Base-by-base conservation (phyloP, 2,888 invertebrate species). In the Dyspetes luteomarginatus region DNA sequence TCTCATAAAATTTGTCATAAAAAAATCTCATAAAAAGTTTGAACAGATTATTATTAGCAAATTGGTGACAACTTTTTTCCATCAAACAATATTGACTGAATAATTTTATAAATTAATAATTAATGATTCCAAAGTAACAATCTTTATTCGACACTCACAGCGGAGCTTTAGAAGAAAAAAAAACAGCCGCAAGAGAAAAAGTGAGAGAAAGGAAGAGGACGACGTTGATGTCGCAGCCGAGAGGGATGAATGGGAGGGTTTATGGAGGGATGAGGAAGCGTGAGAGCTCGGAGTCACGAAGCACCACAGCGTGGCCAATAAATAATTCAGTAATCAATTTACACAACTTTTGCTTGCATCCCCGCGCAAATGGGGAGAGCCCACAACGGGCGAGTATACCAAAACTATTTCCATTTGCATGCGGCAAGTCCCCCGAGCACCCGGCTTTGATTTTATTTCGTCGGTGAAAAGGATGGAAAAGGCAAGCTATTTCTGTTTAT, bases 301-400 rank as follows among this genome's bases (percentile, higher is more conserved):
- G 71, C 60, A 62, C 64, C 71, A 45, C 60, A 69, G 58, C 69
- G 48, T 55, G 65, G 68, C 55, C 85, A 83, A 89, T 89, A 89
- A 89, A 88, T 88, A 88, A 89, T 89, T 88, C 89, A 87, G 85
- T 87, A 88, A 89, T 88, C 89, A 88, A 86, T 89, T 89, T 87
- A 87, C 82, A 85, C 85, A 87, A 88, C 85, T 89, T 87, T 83
- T 82, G 81, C 83, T 72, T 45, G 74, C 48, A 45, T 19, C 41
- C 50, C 55, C 52, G 64, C 48, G 52, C 48, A 45, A 52, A 24
- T 65, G 36, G 48, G 36, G 7, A 30, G 50, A 41, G 19, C 4
- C 26, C 24, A 30, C 58, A 19, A 67, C 28, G 62, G 68, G 50
- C 41, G 75, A 73, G 72, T 81, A 58, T 76, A 56, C 71, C 56